Percentiles rank a stretch among this genome's conserved stretches.
Conservation (phyloP, 2,888 invertebrate genomes). For the Lepidonotus clava region DNA sequence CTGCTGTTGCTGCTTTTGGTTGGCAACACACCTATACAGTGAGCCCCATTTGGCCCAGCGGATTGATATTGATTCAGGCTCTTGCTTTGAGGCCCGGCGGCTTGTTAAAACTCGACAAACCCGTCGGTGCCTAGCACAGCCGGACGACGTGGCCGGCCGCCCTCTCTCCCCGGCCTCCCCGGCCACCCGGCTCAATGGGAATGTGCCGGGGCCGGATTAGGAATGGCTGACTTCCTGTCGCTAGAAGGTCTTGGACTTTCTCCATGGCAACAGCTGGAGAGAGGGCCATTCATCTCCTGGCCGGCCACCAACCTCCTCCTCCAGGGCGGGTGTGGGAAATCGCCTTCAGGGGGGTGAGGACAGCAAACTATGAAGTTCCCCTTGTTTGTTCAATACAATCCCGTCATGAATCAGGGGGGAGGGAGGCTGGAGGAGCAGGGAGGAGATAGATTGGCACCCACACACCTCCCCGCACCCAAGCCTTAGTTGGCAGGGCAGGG, state of each 20-base stretch:
- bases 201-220: slow-evolving; percentile 14
- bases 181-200: background rate
- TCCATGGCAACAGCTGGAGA: slow-evolving; percentile 47
- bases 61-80: too few relatives aligned
- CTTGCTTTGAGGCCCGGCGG: too few relatives aligned
- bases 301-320: background rate
- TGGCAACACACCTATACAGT: too few relatives aligned
- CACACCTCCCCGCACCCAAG: too few relatives aligned
- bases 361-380: background rate
- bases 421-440: background rate
- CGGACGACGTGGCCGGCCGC: too few relatives aligned
- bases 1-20: too few relatives aligned
- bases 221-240: slow-evolving; percentile 27
- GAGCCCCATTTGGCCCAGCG: too few relatives aligned
- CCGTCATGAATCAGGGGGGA: background rate
- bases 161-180: background rate
- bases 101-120: too few relatives aligned
- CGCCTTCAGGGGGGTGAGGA: background rate
- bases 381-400: slow-evolving; percentile 36
- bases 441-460: too few relatives aligned
- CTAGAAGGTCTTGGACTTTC: slow-evolving; percentile 35
- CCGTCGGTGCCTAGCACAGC: too few relatives aligned
- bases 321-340: background rate
- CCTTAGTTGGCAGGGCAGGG: background rate
- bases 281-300: background rate